Conservation (phyloP, 1,140 invertebrate species). For the Lanistes nyassanus region DNA sequence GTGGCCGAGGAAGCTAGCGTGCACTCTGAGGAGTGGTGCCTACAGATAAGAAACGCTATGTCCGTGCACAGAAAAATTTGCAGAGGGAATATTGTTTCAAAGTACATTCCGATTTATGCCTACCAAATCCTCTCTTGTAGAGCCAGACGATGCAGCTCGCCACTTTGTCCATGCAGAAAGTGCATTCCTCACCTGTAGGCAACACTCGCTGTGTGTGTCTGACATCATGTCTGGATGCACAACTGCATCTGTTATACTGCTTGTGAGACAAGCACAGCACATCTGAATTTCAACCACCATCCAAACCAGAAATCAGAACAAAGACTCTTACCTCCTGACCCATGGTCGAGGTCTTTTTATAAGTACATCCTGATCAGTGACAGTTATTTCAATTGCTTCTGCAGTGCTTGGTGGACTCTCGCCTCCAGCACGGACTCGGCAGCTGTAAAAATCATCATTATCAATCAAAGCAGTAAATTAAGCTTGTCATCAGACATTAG, state of each 20-base stretch:
- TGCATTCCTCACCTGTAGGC: too few relatives aligned
- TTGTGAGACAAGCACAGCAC: neutral
- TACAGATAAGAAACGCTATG: too few relatives aligned
- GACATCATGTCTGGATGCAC: neutral
- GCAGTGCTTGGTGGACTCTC: constrained; percentile 57
- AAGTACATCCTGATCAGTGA: constrained; percentile 54
- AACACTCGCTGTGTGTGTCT: too few relatives aligned
- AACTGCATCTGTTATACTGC: neutral
- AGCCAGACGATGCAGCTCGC: too few relatives aligned
- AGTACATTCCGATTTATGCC: too few relatives aligned
- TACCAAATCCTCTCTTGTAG: too few relatives aligned
- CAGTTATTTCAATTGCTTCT: constrained; percentile 58
- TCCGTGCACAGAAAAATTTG: too few relatives aligned
- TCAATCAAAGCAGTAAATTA: neutral
- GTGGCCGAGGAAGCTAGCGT: too few relatives aligned
- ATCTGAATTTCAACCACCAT: neutral
- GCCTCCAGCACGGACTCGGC: constrained; percentile 43
- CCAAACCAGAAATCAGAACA: neutral
- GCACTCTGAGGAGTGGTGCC: too few relatives aligned
- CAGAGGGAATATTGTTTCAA: too few relatives aligned
- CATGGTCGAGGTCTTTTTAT: constrained; percentile 59
- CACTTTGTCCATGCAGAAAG: too few relatives aligned
- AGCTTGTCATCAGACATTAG: neutral
- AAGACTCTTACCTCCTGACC: constrained; percentile 52
- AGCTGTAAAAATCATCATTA: constrained; percentile 38